Evolutionary conservation across 2,888 invertebrate genomes (phyloP).

Genomic region (Candidula unifasciata): DNA sequence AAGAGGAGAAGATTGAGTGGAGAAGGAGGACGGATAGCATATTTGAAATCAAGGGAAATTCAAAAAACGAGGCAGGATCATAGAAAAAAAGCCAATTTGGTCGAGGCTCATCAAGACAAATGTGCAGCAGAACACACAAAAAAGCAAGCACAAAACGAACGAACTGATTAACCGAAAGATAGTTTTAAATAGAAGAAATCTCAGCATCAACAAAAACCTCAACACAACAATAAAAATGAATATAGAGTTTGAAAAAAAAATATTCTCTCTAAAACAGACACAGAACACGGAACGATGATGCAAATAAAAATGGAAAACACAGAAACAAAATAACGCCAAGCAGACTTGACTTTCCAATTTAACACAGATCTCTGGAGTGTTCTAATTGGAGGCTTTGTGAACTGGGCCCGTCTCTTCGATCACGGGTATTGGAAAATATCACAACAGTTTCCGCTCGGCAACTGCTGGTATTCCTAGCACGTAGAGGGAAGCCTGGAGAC

Average conservation of each 20-base stretch:
- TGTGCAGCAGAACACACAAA: not conserved
- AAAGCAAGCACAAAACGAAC: not conserved
- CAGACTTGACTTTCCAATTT: constrained; percentile 49
- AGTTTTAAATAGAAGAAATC: not conserved
- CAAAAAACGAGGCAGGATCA: not conserved
- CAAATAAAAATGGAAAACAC: not conserved
- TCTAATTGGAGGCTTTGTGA: constrained; percentile 46
- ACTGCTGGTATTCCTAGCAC: constrained; percentile 41
- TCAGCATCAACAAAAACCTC: not conserved
- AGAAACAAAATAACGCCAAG: constrained; percentile 14
- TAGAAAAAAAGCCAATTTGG: not conserved
- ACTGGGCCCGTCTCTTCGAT: constrained; percentile 1
- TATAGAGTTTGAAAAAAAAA: not conserved
- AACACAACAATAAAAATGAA: not conserved
- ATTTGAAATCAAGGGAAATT: too few relatives aligned
- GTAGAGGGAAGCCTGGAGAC: not conserved
- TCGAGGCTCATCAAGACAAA: not conserved
- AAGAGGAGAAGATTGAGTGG: not conserved
- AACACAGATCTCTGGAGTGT: constrained; percentile 34
- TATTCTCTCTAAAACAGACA: not conserved
- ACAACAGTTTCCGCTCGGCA: constrained; percentile 33
- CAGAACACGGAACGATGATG: not conserved
- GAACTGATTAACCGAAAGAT: not conserved
- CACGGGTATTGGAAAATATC: constrained; percentile 13
- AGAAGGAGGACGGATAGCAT: not conserved